These are phyloP conservation scores for Asarcornis scutulata DNA, from an alignment of 2,113 vertebrate species.

Conservation along the genomic window DNA sequence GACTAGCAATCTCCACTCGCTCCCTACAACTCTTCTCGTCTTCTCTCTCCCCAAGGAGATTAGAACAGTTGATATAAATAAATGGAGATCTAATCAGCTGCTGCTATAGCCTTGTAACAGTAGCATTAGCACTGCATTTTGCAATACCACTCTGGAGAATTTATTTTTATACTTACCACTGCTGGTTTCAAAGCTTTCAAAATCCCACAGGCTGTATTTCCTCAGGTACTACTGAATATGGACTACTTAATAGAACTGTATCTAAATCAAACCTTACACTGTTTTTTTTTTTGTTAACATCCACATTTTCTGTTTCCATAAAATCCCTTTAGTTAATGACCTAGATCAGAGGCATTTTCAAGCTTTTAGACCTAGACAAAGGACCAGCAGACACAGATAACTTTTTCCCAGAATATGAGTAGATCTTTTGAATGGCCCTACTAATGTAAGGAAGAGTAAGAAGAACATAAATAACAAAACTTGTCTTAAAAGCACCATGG, in stretches of 20 bases:
- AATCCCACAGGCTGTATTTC: constrained; percentile 45
- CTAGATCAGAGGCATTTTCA: background rate
- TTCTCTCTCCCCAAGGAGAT: constrained; percentile 52
- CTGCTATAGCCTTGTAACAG: constrained; percentile 17
- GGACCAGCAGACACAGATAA: background rate
- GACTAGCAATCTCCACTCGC: constrained; percentile 32
- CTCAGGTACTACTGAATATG: constrained; percentile 43
- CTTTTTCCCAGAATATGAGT: background rate
- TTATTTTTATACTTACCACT: constrained; percentile 50
- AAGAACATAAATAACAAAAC: background rate
- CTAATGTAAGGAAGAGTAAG: background rate
- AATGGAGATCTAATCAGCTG: constrained; percentile 28
- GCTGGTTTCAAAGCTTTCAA: constrained; percentile 47
- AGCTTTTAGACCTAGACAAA: background rate
- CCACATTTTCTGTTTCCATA: background rate
- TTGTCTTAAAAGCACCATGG: background rate
- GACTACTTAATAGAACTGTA: constrained; percentile 39
- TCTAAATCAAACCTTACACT: background rate
- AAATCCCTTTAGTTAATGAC: background rate
- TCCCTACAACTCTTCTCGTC: constrained; percentile 10
- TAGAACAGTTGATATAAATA: constrained; percentile 50
- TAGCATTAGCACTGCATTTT: constrained; percentile 48
- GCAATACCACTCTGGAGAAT: constrained; percentile 48
- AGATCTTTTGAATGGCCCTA: background rate
- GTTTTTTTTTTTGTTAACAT: background rate